Base-by-base conservation (phyloP, 2,113 vertebrate species). In the Petromus typicus region DNA sequence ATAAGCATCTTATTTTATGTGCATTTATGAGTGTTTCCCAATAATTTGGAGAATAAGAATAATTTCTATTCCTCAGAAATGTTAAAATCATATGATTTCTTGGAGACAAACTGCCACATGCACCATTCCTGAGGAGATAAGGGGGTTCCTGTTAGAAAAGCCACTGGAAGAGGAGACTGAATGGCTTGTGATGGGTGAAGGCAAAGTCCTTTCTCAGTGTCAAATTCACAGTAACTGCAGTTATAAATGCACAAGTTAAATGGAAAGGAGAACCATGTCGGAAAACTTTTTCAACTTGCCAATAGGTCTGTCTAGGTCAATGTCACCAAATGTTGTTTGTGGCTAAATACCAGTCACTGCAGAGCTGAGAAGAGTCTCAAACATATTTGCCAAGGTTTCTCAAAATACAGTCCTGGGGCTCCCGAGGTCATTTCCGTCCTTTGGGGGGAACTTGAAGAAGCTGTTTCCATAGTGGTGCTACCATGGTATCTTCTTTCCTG, bases 81-180 rank as follows among this genome's bases (percentile, higher is more conserved):
- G 30, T 64, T 69, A 37, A 7, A 1, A 54, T 76, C 8, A 0
- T 12, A 92, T 37, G 23, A 16, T 66, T 90, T 82, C 2, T 32
- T n/a, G 63, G 27, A 82, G 6, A 64, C 1, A 86, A 78, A 59
- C 73, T 20, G 5, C 0, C 40, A 0, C 54, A 37, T 51, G n/a
- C 82, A 45, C 1, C 25, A 59, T 69, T 2, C 23, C 11, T 9
- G 43, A 8, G 4, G 2, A 18, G 75, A n/a, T 54, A 57, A 16
- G 7, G 0, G 3, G 2, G 0, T 16, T n/a, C 13, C 18, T 1
- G 17, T 1, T 18, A 14, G 17, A 45, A 12, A 73, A 73, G 17
- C n/a, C 34, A 32, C 32, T 14, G 12, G 18, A n/a, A 10, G 5
- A 54, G 4, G 34, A 4, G 11, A 0, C 23, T 57, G 37, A 90